These are phyloP conservation scores for Megaleporinus macrocephalus DNA, from an alignment of 2,113 vertebrate genomes.

Conservation along the genomic window DNA sequence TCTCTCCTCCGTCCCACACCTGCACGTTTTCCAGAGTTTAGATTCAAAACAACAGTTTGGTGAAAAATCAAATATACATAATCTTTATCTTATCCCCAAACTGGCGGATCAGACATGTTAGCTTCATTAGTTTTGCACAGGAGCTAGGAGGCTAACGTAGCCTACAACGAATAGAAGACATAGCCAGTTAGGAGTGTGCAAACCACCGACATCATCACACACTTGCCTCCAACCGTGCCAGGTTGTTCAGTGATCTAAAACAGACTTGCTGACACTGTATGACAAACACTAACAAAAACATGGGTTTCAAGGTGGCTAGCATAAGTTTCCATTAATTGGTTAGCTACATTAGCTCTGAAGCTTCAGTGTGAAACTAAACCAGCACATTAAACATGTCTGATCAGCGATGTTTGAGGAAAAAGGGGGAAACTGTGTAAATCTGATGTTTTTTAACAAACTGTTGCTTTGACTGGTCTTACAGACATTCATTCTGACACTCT, in stretches of 20 bases:
- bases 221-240: too few species aligned
- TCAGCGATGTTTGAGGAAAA: too few species aligned
- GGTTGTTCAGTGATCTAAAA: neutral
- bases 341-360: neutral
- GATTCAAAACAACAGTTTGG: neutral
- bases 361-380: neutral
- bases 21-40: neutral
- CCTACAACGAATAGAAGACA: neutral
- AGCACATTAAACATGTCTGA: too few species aligned
- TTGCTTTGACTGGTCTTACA: neutral
- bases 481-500: neutral
- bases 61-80: too few species aligned
- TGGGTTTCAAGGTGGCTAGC: too few species aligned
- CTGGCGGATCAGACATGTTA: neutral
- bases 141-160: neutral
- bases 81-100: neutral
- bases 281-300: too few species aligned
- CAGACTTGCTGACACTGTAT: neutral
- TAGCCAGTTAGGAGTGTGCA: too few species aligned
- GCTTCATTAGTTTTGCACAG: neutral
- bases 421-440: neutral
- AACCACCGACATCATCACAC: too few species aligned
- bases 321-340: neutral
- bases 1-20: neutral
- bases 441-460: neutral